phyloP scores from a whole-genome alignment of 2,113 vertebrate species.

The Oryzias curvinotus region DNA sequence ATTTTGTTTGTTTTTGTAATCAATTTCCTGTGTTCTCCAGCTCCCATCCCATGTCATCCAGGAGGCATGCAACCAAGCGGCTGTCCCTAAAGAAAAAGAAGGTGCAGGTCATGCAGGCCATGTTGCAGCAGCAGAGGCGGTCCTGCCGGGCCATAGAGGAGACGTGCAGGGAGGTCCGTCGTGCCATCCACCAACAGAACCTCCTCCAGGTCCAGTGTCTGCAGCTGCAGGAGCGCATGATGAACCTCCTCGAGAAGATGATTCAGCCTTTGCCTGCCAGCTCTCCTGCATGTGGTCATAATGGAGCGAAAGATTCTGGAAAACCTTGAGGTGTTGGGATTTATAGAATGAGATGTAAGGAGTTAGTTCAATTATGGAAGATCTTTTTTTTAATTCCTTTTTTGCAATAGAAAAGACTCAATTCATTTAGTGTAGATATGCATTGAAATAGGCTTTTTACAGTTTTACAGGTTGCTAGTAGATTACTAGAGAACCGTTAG shows the following conservation, averaged over 20 bases:
- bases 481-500: constrained; percentile 3
- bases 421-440: not conserved
- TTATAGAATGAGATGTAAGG: not conserved
- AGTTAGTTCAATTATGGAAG: no score
- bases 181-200: constrained; percentile 93
- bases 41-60: constrained; percentile 81
- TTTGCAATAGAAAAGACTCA: no score
- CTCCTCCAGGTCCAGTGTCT: constrained; percentile 94
- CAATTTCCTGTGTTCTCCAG: constrained; percentile 65
- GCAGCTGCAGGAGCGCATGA: constrained; percentile 96
- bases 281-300: constrained; percentile 35
- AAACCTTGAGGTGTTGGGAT: constrained; percentile 34
- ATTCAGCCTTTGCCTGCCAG: constrained; percentile 67
- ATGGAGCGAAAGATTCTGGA: constrained; percentile 50
- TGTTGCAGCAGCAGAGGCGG: constrained; percentile 90
- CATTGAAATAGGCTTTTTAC: not conserved
- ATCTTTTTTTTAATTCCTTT: no score
- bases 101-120: constrained; percentile 89
- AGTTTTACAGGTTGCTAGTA: constrained; percentile 6
- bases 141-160: constrained; percentile 91
- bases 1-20: not conserved
- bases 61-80: constrained; percentile 76
- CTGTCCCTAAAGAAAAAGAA: constrained; percentile 87
- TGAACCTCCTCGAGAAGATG: constrained; percentile 96
- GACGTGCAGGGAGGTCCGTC: constrained; percentile 89